Evolutionary conservation across 92 coral and sea anemone genomes (phyloP).

Genomic region (Heliopora coerulea): DNA sequence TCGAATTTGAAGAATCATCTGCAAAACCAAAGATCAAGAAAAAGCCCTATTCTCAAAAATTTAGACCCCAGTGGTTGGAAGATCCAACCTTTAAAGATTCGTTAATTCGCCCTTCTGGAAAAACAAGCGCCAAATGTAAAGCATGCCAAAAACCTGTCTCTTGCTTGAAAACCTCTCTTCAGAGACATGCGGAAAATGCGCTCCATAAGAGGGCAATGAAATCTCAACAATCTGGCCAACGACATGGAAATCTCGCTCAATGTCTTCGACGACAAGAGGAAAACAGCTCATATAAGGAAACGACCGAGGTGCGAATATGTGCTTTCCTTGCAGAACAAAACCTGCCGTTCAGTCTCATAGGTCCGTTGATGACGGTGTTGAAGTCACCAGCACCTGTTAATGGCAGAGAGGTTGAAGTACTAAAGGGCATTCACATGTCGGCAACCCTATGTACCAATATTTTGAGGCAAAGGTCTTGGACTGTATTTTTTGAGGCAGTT

Average conservation of each 20-base stretch:
- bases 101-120: too few relatives aligned
- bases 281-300: not conserved
- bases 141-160: constrained; percentile 2
- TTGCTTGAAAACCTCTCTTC: not conserved
- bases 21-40: too few relatives aligned
- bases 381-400: not conserved
- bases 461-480: constrained; percentile 13
- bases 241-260: constrained; percentile 1
- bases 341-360: not conserved
- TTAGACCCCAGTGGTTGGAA: too few relatives aligned
- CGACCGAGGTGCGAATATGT: not conserved
- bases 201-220: not conserved
- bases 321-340: constrained; percentile 9
- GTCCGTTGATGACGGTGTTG: not conserved
- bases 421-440: not conserved
- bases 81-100: too few relatives aligned
- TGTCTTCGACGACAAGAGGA: not conserved
- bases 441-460: constrained; percentile 3
- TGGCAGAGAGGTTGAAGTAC: not conserved
- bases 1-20: too few relatives aligned
- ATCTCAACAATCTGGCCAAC: not conserved
- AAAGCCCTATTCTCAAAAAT: too few relatives aligned
- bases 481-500: constrained; percentile 7
- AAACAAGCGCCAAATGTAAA: not conserved
- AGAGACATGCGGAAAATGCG: not conserved